Evolutionary conservation across 2,888 invertebrate species (phyloP), one percentile per base, ranked within the genome.

Genomic region (Alviniconcha strummeri): DNA sequence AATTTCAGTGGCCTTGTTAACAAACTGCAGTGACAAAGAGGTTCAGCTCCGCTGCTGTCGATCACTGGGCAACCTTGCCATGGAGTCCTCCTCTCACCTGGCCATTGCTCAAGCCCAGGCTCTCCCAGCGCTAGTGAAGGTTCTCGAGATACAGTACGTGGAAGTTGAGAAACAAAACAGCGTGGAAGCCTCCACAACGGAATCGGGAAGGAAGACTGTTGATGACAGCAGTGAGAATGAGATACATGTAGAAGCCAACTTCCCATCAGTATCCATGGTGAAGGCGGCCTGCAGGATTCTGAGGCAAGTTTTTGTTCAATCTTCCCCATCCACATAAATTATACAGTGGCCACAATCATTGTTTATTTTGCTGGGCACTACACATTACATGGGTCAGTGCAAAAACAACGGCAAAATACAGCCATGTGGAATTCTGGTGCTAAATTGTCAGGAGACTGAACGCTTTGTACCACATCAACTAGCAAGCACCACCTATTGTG

Each of bases 1-100:
- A 8, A 60, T 76, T 82, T 17, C 82, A 82, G 82, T 67, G 3
- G 69, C 69, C 7, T 6, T 82, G n/a, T 77, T 82, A 4, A 17
- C 9, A 5, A 56, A 77, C 55, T 64, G 54, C 71, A 82, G 4
- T 57, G 57, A 36, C 17, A 77, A 82, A 69, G 82, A 77, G 15
- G 69, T 82, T 9, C 76, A 77, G 36, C 36, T 77, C n/a, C 82
- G 82, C 77, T 82, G 82, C 71, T 76, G 82, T 56, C 75, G 82
- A 15, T 75, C 82, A 11, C 36, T 82, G 60, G 55, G 82, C 17
- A 82, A 82, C 76, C 77, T 82, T 8, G 69, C 77, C 55, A 77
- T 77, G 56, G 82, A 77, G 7, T 13, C 64, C 1, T 11, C 69
- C 5, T n/a, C 77, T 52, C 17, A 19, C 5, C 8, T 17, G 17